These are phyloP conservation scores for Edolisoma coerulescens DNA, from an alignment of 2,113 vertebrate species.

Conservation along the genomic window DNA sequence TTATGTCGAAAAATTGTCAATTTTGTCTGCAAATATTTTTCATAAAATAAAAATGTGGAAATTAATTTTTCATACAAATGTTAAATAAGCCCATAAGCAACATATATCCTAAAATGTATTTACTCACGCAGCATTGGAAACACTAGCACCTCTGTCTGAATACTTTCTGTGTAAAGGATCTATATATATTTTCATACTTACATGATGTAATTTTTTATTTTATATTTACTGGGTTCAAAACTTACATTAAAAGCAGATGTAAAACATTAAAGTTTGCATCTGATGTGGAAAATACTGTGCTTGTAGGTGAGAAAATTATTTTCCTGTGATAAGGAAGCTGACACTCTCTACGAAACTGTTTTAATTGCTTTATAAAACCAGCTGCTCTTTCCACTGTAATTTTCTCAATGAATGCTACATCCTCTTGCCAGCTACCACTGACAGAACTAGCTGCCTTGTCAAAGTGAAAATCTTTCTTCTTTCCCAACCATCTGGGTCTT, in stretches of 20 bases:
- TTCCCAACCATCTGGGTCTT: neutral
- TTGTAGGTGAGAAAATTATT: neutral
- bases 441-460: neutral
- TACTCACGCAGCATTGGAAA: neutral
- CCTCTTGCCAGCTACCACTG: neutral
- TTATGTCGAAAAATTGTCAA: neutral
- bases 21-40: neutral
- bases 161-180: neutral
- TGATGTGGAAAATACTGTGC: neutral
- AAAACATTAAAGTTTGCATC: neutral
- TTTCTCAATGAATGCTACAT: neutral
- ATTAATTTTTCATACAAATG: neutral
- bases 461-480: neutral
- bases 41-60: neutral
- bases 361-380: neutral
- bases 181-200: neutral
- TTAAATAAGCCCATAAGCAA: neutral
- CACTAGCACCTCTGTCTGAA: neutral
- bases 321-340: neutral
- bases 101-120: neutral
- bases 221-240: neutral
- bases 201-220: neutral
- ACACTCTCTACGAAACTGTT: neutral
- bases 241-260: neutral
- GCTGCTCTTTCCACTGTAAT: neutral